phyloP scores from a whole-genome alignment of 92 coral and sea anemone genomes.

The Phenganax stokvisi region DNA sequence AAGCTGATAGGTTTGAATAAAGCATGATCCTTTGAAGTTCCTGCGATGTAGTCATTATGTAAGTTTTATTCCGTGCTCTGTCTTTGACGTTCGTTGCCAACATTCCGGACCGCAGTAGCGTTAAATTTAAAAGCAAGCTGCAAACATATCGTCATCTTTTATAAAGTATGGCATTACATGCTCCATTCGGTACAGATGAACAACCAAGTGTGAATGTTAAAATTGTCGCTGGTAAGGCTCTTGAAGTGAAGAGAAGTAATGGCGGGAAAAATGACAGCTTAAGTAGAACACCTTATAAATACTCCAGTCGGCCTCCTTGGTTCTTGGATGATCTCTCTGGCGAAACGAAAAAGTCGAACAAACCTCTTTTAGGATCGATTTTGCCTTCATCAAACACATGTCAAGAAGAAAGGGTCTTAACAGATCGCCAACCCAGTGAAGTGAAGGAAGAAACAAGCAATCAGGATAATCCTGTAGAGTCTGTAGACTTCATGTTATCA shows the following conservation, averaged over 20 bases:
- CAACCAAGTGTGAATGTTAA: conserved; percentile 31
- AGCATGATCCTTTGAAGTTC: neutral
- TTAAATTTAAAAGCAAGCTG: neutral
- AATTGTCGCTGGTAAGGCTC: conserved; percentile 24
- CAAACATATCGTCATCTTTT: neutral
- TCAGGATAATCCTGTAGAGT: conserved; percentile 14
- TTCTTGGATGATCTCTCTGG: conserved; percentile 12
- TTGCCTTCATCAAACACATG: neutral
- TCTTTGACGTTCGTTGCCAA: too few relatives aligned
- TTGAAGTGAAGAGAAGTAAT: conserved; percentile 25
- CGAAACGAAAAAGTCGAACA: conserved; percentile 24
- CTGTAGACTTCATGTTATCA: conserved; percentile 24
- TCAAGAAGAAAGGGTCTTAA: neutral
- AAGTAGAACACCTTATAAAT: conserved; percentile 31
- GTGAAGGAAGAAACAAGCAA: neutral
- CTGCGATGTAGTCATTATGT: neutral
- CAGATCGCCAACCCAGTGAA: neutral
- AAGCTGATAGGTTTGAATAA: neutral
- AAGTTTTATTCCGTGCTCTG: neutral
- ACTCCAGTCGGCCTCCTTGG: conserved; percentile 33
- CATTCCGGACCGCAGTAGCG: neutral
- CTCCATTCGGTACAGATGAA: conserved; percentile 36
- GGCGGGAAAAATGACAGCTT: conserved; percentile 31
- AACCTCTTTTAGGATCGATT: conserved; percentile 23
- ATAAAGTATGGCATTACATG: conserved; percentile 30